Base-by-base conservation (phyloP, 2,797 vertebrate genomes). In the Vultur gryphus region DNA sequence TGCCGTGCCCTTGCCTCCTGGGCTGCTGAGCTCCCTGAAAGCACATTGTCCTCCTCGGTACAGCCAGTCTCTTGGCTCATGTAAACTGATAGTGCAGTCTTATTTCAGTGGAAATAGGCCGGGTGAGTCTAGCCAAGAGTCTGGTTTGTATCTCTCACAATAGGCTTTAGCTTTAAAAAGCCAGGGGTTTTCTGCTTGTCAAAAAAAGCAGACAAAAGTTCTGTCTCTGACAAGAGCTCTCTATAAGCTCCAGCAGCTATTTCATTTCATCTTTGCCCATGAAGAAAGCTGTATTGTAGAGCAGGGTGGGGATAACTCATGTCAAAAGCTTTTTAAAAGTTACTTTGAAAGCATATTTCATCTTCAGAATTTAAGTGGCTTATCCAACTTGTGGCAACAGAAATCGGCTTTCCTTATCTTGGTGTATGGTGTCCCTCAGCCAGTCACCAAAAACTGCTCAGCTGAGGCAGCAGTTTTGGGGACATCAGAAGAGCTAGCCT, bases 331-430 rank as follows among this genome's bases (percentile, higher is more conserved):
- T 97, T 97, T 91, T 41, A 51, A 80, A 97, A 95, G 83, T 97
- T 97, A 95, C 92, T 96, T 93, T 88, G 72, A 95, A 96, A 95
- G 83, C 21, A 29, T 93, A 89, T 92, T 97, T 96, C 83, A 90
- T 93, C 96, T 96, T 93, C 81, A 95, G 44, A 95, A 94, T 94
- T 87, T 88, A 97, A 97, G 96, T 96, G 90, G 94, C 78, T 97
- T 97, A 94, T 91, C 87, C 92, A 87, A 31, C 83, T 90, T 67
- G 59, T 70, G 78, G 89, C 71, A 92, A 88, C 71, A 43, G 70
- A 93, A 94, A 94, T 93, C 90, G 16, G 76, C 93, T 97, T 96
- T 94, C 51, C 78, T 95, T 84, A 62, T 91, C 92, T 52, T 52
- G 17, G 67, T 64, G 33, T 5, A 1, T 23, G 66, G 76, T 91